Evolutionary conservation across 2,888 invertebrate species (phyloP), one percentile per base, ranked within the genome.

Genomic region (Suillia variegata): DNA sequence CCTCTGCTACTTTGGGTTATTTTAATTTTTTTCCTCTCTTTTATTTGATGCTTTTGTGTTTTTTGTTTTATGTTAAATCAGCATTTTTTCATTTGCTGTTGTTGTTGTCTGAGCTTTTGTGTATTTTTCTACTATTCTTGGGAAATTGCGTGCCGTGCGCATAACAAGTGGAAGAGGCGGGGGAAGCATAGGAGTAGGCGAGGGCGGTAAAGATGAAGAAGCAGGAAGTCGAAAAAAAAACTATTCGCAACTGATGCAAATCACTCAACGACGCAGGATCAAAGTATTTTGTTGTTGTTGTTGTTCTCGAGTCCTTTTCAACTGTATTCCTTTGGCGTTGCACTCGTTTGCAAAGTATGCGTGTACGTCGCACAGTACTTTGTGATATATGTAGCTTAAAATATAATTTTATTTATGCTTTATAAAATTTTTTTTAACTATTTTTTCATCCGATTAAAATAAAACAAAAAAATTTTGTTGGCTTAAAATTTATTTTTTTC

Each of bases 201-300:
- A n/a, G n/a, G n/a, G n/a, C n/a, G n/a, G n/a, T n/a, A 26, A 26
- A 6, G 26, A 26, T 18, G 17, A 54, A 45, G n/a, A n/a, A n/a
- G n/a, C n/a, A n/a, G n/a, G n/a, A n/a, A n/a, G n/a, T n/a, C n/a
- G n/a, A 45, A 38, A 31, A 17, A 13, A 15, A 54, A 59, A 56
- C 54, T 57, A 57, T 50, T 51, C 54, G 56, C 49, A 52, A 63
- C 58, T 59, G 56, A 53, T 56, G 61, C 61, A 57, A 63, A 59
- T 63, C 61, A 56, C 52, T 38, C 38, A n/a, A 21, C 12, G 58
- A 26, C 53, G 60, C 60, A 63, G 56, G 63, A 63, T 63, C 63
- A 63, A 63, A 63, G 63, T 26, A 54, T 45, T 57, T 56, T 18
- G n/a, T n/a, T n/a, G n/a, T n/a, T n/a, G n/a, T n/a, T n/a, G n/a